Conservation (phyloP, 2,113 vertebrate genomes). For the Marcusenius ussheri region DNA sequence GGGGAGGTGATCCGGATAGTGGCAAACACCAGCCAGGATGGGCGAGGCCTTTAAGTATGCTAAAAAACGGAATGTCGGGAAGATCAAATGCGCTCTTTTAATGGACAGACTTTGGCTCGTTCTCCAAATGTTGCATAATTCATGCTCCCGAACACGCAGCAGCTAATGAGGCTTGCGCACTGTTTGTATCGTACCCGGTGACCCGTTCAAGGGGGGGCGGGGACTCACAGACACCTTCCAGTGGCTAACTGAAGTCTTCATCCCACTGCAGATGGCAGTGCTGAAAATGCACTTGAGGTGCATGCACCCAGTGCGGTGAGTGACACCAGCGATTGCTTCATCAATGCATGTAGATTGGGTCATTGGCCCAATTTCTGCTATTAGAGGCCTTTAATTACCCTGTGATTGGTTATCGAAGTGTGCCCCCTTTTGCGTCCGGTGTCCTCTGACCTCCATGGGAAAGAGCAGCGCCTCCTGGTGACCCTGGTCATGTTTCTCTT, state of each 20-base stretch:
- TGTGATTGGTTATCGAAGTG: conserved; percentile 56
- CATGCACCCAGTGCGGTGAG: conserved; percentile 54
- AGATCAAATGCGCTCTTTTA: conserved; percentile 64
- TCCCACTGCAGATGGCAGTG: conserved; percentile 42
- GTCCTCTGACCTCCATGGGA: conserved; percentile 46
- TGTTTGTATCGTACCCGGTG: conserved; percentile 51
- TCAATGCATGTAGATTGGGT: background rate
- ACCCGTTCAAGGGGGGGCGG: conserved; percentile 38
- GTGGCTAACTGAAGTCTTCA: background rate
- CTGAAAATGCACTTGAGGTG: conserved; percentile 50
- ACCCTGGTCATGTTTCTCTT: conserved; percentile 32
- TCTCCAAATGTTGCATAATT: conserved; percentile 67
- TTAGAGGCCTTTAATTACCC: conserved; percentile 63
- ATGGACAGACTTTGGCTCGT: conserved; percentile 65
- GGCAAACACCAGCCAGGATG: conserved; percentile 60
- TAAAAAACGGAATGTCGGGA: conserved; percentile 14
- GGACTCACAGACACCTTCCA: conserved; percentile 32
- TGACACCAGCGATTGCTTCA: conserved; percentile 59
- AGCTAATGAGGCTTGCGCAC: conserved; percentile 66
- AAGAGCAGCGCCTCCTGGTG: conserved; percentile 40
- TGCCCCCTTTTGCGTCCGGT: conserved; percentile 46
- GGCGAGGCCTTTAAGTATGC: conserved; percentile 57
- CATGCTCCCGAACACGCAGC: conserved; percentile 58
- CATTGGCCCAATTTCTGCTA: conserved; percentile 40
- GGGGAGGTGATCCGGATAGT: conserved; percentile 52